Percentiles rank a stretch among this genome's conserved stretches.
Conservation (phyloP, 2,888 invertebrate genomes). For the Iselma pallidipennis region DNA sequence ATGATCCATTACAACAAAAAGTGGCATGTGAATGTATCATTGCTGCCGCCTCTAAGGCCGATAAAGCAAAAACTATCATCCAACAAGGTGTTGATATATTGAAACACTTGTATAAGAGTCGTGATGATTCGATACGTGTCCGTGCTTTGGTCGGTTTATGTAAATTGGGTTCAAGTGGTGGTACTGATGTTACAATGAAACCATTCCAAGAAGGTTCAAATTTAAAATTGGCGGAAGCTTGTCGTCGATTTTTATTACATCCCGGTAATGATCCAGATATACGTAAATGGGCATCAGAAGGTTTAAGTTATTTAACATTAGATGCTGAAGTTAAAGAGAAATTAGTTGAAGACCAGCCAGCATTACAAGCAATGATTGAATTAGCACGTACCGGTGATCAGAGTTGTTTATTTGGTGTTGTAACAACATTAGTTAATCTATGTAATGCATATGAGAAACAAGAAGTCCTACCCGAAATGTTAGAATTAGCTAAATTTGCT, state of each 20-base stretch:
- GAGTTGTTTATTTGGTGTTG: constrained; percentile 86
- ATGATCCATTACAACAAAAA: constrained; percentile 85
- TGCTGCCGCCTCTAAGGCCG: constrained; percentile 95
- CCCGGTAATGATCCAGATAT: constrained; percentile 73
- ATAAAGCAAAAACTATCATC: constrained; percentile 90
- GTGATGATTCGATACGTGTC: constrained; percentile 84
- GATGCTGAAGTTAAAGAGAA: constrained; percentile 99
- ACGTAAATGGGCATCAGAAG: constrained; percentile 95
- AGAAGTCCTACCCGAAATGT: constrained; percentile 93
- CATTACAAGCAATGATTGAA: constrained; percentile 85
- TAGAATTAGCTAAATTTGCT: constrained; percentile 97
- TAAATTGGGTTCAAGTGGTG: constrained; percentile 91
- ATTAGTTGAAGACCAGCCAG: constrained; percentile 81
- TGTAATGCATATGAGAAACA: constrained; percentile 98
- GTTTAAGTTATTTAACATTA: constrained; percentile 92
- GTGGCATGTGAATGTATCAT: constrained; percentile 96
- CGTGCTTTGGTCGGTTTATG: constrained; percentile 92
- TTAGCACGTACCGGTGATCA: constrained; percentile 87
- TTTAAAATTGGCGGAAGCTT: constrained; percentile 89
- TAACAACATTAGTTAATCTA: constrained; percentile 93
- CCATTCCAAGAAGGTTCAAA: constrained; percentile 97
- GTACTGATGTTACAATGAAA: constrained; percentile 90
- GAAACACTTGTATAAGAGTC: constrained; percentile 84
- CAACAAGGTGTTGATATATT: constrained; percentile 84
- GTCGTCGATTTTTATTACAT: constrained; percentile 86